These are phyloP conservation scores for Xiphophorus birchmanni DNA, from an alignment of 2,797 vertebrate genomes.

Conservation along the genomic window DNA sequence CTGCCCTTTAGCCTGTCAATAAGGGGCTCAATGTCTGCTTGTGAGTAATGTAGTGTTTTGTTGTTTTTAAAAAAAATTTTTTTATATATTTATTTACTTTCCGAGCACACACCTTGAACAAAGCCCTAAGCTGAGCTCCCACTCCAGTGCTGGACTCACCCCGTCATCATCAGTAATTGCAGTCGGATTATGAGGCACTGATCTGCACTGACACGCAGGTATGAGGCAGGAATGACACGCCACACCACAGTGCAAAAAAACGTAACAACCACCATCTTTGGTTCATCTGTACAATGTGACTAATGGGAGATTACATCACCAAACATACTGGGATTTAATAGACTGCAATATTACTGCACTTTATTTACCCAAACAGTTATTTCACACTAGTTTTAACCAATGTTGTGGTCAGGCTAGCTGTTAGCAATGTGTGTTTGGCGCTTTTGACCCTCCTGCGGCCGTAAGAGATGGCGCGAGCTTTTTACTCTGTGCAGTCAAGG, in stretches of 20 bases:
- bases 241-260: slow-evolving; percentile 15
- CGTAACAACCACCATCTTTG: slow-evolving; percentile 7
- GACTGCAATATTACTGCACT: too few species aligned
- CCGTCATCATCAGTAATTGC: slow-evolving; percentile 29
- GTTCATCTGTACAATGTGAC: slow-evolving; percentile 1
- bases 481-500: too few species aligned
- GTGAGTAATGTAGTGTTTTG: slow-evolving; percentile 50
- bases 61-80: neutral
- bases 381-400: neutral
- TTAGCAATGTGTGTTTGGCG: neutral
- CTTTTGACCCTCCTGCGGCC: too few species aligned
- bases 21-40: slow-evolving; percentile 47
- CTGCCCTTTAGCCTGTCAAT: slow-evolving; percentile 32
- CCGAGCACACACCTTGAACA: slow-evolving; percentile 56
- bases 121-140: slow-evolving; percentile 61
- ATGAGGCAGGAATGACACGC: slow-evolving; percentile 47
- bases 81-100: too few species aligned
- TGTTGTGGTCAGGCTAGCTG: neutral
- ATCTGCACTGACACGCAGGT: slow-evolving; percentile 36
- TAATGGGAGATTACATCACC: neutral
- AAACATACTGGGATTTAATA: neutral
- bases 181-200: slow-evolving; percentile 53
- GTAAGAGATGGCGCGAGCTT: too few species aligned
- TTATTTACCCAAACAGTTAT: neutral
- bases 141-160: slow-evolving; percentile 54